A percentile compares a stretch with the other conserved stretches of the same genome.
Evolutionary conservation across 2,113 vertebrate species (phyloP).

Genomic region (Callionymus lyra): DNA sequence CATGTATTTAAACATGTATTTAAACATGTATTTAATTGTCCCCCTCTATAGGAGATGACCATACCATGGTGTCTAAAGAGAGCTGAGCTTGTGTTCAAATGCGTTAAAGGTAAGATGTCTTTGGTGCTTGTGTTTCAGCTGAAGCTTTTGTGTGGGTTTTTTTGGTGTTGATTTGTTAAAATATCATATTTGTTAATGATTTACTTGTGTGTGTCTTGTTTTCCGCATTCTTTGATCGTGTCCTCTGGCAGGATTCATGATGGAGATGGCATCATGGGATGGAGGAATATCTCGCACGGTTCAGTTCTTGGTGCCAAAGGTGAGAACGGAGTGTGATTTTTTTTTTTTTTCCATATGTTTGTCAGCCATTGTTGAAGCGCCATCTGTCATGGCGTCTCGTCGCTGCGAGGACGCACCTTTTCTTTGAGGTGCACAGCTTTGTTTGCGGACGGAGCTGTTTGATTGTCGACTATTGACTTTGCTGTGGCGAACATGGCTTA

Average conservation of each 20-base stretch:
- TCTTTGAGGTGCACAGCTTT: constrained; percentile 11
- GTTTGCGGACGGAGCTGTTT: constrained; percentile 1
- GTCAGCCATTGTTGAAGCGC: not conserved
- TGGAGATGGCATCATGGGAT: constrained; percentile 99
- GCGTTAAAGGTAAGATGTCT: constrained; percentile 79
- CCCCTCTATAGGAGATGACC: constrained; percentile 66
- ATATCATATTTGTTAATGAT: too few species aligned
- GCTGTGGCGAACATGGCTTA: constrained; percentile 6
- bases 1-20: too few species aligned
- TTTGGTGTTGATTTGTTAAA: too few species aligned
- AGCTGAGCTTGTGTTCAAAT: constrained; percentile 87
- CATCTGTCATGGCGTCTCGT: not conserved
- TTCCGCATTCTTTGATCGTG: not conserved
- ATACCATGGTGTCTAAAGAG: constrained; percentile 74
- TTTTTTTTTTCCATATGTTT: not conserved
- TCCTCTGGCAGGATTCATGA: constrained; percentile 86
- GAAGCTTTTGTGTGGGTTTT: too few species aligned
- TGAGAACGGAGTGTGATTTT: constrained; percentile 33
- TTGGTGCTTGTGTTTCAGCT: not conserved
- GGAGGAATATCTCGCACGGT: constrained; percentile 94
- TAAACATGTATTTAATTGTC: not conserved
- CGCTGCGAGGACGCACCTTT: constrained; percentile 31
- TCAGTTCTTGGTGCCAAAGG: constrained; percentile 94
- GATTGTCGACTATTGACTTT: constrained; percentile 10
- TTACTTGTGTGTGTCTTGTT: not conserved